Evolutionary conservation across 2,797 vertebrate species (phyloP), one percentile per base, ranked within the genome.

Genomic region (Phataginus tricuspis): DNA sequence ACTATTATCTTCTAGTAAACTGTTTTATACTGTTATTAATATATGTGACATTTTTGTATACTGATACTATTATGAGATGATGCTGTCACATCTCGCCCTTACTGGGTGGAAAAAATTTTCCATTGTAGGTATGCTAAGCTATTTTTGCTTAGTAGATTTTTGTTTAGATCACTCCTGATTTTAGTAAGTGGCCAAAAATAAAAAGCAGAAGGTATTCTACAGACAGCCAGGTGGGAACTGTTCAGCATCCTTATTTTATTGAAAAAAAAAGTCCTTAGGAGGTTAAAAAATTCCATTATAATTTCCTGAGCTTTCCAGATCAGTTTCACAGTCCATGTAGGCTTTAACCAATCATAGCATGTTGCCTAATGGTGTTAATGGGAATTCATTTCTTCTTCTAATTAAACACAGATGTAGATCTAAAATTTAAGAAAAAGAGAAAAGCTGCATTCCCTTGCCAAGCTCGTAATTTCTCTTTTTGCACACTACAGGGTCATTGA

Each of bases 391-490:
- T 98, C 94, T 98, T 98, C 95, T 94, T 98, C 97, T 98, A 99
- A 98, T 98, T 98, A 98, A 98, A 98, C 97, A 98, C 96, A 98
- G 98, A 98, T 98, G 97, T 98, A 98, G 96, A 98, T 98, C 96
- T 98, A 97, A 98, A 98, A 98, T 98, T 92, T 97, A 97, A 98
- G 97, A 98, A 98, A 98, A 98, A 97, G 98, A 90, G 79, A 97
- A 98, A 98, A 98, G 91, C 97, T 98, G 88, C 98, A 98, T 98
- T 98, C 98, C 98, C 97, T 95, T 98, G 98, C 95, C 89, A 98
- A 98, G 97, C 93, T 98, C 94, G 96, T 98, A 97, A 98, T 98
- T 98, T 86, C 77, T 90, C 72, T 74, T 97, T 97, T 95, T 97
- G 59, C 95, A 97, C 97, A 94, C 97, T 96, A 79, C 95, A 98